These are phyloP conservation scores for Naso thynnoides DNA, from an alignment of 2,797 vertebrate species.

Conservation along the genomic window DNA sequence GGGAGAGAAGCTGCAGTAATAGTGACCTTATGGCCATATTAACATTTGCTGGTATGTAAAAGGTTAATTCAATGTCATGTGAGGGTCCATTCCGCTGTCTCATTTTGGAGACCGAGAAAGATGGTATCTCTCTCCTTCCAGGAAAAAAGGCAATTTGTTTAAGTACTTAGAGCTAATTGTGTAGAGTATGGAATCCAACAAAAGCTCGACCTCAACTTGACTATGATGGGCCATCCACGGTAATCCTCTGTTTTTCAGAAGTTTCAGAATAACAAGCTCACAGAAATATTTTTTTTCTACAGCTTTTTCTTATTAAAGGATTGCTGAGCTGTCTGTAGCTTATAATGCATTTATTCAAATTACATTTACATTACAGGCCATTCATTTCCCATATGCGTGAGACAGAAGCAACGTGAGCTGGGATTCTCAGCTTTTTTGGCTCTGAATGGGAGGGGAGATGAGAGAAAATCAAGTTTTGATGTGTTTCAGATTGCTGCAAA, in stretches of 20 bases:
- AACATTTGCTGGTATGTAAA: conserved; percentile 58
- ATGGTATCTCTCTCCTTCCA: conserved; percentile 30
- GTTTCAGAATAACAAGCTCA: conserved; percentile 56
- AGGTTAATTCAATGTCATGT: conserved; percentile 71
- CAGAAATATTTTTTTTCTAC: conserved; percentile 32
- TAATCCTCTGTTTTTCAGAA: conserved; percentile 55
- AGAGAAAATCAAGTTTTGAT: conserved; percentile 33
- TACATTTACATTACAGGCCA: conserved; percentile 49
- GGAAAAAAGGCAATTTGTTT: conserved; percentile 47
- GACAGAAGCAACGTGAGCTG: conserved; percentile 25
- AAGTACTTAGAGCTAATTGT: conserved; percentile 59
- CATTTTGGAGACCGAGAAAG: conserved; percentile 52
- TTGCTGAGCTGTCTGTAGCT: conserved; percentile 52
- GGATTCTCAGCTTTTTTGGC: conserved; percentile 8
- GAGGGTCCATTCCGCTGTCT: conserved; percentile 48
- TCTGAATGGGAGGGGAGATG: conserved; percentile 17
- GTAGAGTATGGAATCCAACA: conserved; percentile 55
- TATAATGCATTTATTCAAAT: conserved; percentile 67
- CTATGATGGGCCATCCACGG: conserved; percentile 39
- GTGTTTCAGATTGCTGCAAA: conserved; percentile 29
- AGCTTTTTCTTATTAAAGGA: conserved; percentile 29
- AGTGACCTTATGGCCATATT: conserved; percentile 61
- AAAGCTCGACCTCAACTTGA: conserved; percentile 27
- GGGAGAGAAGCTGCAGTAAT: conserved; percentile 16
- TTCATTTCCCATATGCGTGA: conserved; percentile 63